Percentiles rank a stretch among this genome's conserved stretches.
These are phyloP conservation scores for Typhlichthys subterraneus DNA, from an alignment of 2,797 vertebrate genomes.

Conservation along the genomic window DNA sequence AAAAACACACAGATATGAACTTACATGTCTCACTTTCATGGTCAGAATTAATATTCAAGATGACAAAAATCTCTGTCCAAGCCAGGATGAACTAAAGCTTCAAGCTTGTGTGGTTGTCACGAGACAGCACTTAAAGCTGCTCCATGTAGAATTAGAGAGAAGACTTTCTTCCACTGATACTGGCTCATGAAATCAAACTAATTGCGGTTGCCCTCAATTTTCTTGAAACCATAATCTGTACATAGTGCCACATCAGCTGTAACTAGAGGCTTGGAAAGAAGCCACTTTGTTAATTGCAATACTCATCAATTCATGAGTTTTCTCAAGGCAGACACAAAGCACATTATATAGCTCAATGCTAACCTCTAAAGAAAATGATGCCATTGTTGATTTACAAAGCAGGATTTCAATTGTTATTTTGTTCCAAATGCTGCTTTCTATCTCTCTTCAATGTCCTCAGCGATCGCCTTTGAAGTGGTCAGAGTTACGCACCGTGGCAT, in stretches of 20 bases:
- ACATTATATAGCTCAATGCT: neutral
- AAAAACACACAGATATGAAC: too few relatives aligned
- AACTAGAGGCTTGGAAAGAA: neutral
- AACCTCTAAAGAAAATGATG: slow-evolving; percentile 53
- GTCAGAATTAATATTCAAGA: neutral
- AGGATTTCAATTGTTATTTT: slow-evolving; percentile 37
- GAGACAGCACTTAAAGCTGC: neutral
- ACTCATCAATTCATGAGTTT: slow-evolving; percentile 7
- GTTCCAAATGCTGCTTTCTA: slow-evolving; percentile 59
- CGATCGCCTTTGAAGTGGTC: slow-evolving; percentile 62
- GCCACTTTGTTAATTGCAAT: neutral
- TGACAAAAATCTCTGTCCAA: neutral
- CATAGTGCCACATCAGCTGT: neutral
- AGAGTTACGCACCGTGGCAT: slow-evolving; percentile 53
- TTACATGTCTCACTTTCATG: too few relatives aligned
- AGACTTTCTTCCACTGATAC: neutral
- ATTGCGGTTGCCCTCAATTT: neutral
- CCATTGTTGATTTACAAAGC: slow-evolving; percentile 56
- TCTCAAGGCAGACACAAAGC: neutral
- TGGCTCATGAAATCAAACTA: neutral
- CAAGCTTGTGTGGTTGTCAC: neutral
- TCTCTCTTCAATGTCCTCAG: slow-evolving; percentile 52
- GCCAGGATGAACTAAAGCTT: neutral
- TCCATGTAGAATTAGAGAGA: neutral
- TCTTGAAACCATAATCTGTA: neutral